A percentile compares a stretch with the other conserved stretches of the same genome.
These are phyloP conservation scores for Trochalopteron elliotii DNA, from an alignment of 2,113 vertebrate genomes.

Conservation along the genomic window DNA sequence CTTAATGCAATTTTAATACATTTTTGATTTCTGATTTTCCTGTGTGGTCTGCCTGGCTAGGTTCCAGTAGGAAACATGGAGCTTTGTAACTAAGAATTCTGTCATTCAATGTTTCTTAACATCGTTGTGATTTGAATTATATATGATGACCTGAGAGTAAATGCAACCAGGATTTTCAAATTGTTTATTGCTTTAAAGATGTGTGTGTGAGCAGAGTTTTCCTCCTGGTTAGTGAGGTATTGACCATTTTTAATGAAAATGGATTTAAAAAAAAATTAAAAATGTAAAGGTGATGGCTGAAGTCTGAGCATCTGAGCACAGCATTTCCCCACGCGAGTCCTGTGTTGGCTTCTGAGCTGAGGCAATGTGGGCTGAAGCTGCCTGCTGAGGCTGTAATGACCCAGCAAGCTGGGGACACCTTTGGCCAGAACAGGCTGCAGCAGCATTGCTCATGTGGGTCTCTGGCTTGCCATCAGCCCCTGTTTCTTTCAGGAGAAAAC, in stretches of 20 bases:
- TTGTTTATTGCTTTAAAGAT: background rate
- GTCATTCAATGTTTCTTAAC: background rate
- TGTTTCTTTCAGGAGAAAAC: background rate
- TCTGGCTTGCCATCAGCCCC: background rate
- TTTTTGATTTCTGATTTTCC: background rate
- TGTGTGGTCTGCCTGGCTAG: background rate
- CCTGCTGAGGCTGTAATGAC: background rate
- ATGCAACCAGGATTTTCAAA: background rate
- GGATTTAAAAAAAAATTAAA: background rate
- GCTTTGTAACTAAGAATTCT: background rate
- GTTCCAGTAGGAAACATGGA: background rate
- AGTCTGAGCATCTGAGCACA: background rate
- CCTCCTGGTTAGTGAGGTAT: background rate
- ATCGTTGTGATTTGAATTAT: background rate
- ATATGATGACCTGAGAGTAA: background rate
- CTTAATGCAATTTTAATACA: background rate
- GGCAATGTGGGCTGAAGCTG: background rate
- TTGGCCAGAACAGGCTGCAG: background rate
- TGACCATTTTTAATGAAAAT: background rate
- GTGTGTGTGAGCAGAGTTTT: background rate
- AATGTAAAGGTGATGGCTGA: background rate
- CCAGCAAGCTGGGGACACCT: background rate
- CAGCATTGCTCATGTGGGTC: fast-evolving
- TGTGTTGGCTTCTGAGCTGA: background rate
- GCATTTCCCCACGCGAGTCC: fast-evolving